Percentiles rank a stretch among this genome's conserved stretches.
Evolutionary conservation across 2,797 vertebrate species (phyloP).

Genomic region (Helarctos malayanus): DNA sequence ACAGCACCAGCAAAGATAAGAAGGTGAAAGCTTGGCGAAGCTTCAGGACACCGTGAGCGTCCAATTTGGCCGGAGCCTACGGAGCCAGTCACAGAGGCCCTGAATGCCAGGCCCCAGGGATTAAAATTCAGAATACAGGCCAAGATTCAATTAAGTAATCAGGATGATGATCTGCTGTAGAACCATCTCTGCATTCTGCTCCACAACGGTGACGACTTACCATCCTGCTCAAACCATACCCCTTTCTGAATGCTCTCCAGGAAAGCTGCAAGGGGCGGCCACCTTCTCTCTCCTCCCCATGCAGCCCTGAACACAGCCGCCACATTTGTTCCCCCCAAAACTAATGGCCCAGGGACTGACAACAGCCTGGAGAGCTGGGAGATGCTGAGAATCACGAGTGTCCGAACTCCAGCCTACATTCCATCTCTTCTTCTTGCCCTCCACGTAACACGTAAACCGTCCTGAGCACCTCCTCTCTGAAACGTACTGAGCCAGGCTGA

Average conservation of each 20-base stretch:
- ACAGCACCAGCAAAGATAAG: neutral
- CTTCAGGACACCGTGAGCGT: neutral
- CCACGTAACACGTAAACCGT: neutral
- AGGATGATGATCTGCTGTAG: neutral
- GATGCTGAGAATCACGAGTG: neutral
- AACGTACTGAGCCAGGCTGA: neutral
- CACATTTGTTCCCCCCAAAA: neutral
- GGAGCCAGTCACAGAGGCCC: neutral
- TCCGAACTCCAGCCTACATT: neutral
- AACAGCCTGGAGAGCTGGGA: neutral
- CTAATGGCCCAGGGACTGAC: neutral
- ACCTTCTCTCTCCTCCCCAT: too few species aligned
- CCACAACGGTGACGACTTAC: neutral
- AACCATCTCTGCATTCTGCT: neutral
- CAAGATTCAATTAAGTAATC: constrained; percentile 5
- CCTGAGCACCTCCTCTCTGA: neutral
- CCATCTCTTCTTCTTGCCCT: neutral
- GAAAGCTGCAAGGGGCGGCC: accelerated
- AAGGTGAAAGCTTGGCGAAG: neutral
- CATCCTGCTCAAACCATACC: neutral
- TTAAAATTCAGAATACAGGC: neutral
- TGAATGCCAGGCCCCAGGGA: neutral
- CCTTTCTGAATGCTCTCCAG: neutral
- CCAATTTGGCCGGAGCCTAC: neutral
- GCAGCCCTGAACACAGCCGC: neutral